Evolutionary conservation across 2,888 invertebrate species (phyloP).

Genomic region (Dynastes hyllus): DNA sequence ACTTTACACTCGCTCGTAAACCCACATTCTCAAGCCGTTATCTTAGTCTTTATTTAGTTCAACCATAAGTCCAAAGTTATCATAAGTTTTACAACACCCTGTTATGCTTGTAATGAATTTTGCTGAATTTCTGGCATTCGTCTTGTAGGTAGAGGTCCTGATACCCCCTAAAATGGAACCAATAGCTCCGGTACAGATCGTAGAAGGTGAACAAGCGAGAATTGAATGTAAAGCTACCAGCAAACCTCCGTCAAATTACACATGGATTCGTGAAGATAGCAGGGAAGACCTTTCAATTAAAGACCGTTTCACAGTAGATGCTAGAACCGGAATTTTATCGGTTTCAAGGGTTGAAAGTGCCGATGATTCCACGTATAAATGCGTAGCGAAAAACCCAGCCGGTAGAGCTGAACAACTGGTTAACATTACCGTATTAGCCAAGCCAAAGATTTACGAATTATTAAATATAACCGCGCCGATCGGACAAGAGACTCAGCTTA

Average conservation of each 20-base stretch:
- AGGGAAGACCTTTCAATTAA: constrained; percentile 82
- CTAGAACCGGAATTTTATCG: constrained; percentile 81
- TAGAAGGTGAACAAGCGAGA: constrained; percentile 86
- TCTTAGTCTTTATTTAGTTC: no score
- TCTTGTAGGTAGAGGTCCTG: constrained; percentile 76
- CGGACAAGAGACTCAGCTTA: constrained; percentile 77
- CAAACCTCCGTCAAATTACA: constrained; percentile 88
- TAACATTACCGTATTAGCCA: constrained; percentile 83
- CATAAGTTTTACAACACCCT: neutral
- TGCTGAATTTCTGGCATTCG: neutral
- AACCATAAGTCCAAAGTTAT: no score
- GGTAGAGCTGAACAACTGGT: constrained; percentile 81
- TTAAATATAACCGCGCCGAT: constrained; percentile 81
- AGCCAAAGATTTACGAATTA: constrained; percentile 86
- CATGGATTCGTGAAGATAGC: constrained; percentile 86
- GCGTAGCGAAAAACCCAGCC: constrained; percentile 86
- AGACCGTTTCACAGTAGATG: constrained; percentile 81
- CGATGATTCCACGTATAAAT: constrained; percentile 87
- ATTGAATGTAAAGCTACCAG: constrained; percentile 87
- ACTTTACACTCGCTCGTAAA: no score
- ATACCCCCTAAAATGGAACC: constrained; percentile 83
- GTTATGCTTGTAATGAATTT: neutral
- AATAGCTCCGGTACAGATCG: constrained; percentile 78
- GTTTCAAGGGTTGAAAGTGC: constrained; percentile 84
- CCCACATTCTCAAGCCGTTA: no score